A percentile compares a stretch with the other conserved stretches of the same genome.
Evolutionary conservation across 2,888 invertebrate genomes (phyloP).

Genomic region (Clunio marinus): DNA sequence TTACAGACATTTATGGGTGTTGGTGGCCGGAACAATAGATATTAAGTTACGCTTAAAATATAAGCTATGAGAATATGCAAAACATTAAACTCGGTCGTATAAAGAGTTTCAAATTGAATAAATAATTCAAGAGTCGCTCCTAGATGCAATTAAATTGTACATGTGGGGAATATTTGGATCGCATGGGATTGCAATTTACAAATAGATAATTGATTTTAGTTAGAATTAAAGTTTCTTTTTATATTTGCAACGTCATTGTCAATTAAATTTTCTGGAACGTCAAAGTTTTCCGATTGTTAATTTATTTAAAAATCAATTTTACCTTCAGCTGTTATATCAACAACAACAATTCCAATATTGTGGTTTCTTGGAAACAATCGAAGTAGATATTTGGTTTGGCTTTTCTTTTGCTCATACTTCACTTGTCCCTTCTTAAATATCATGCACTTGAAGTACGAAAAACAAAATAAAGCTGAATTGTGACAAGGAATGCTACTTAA

Average conservation of each 20-base stretch:
- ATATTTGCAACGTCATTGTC: neutral
- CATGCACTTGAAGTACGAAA: neutral
- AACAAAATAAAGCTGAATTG: neutral
- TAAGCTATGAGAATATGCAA: no score
- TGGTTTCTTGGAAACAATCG: neutral
- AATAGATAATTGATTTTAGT: neutral
- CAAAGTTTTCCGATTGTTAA: no score
- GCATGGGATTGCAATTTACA: neutral
- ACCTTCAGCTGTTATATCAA: neutral
- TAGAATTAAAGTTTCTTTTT: no score
- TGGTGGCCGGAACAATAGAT: neutral
- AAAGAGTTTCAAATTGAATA: neutral
- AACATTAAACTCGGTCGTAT: no score
- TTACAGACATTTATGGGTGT: neutral
- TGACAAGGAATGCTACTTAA: constrained; percentile 35
- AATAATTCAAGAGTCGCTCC: neutral
- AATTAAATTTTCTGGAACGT: neutral
- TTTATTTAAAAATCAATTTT: neutral
- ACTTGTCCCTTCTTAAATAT: no score
- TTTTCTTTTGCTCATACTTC: neutral
- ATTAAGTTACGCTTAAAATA: neutral
- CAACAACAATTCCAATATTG: neutral
- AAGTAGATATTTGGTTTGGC: neutral
- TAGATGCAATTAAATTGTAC: neutral
- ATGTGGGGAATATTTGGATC: no score